Evolutionary conservation across 2,797 vertebrate species (phyloP), one percentile per base, ranked within the genome.

Genomic region (Meda fulgida): DNA sequence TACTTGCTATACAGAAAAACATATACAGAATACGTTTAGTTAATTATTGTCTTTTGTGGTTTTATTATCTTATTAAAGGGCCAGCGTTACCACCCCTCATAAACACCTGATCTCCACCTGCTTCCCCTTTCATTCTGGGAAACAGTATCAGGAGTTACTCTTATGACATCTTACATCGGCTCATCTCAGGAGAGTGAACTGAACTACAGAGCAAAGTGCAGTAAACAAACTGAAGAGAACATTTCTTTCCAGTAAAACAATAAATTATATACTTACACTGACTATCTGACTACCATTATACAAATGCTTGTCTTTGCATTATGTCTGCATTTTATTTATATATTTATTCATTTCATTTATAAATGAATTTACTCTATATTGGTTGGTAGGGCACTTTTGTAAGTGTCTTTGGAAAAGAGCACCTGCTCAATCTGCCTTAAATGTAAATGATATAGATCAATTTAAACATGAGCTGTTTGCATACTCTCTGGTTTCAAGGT

Each of bases 401-500:
- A 31, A 31, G 31, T 31, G 31, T 31, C 31, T 31, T 31, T 31
- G 3, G 31, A 31, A 31, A 31, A 31, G 31, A 31, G 31, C 31
- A 31, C 3, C 31, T 31, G 31, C 31, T 31, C 1, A 31, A 31
- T 31, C 31, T 31, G 31, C 31, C 31, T 31, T 31, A 31, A 31
- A 31, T 31, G 0, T 19, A 36, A 67, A 67, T 34, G 16, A 18
- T 18, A 18, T 66, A 6, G 63, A 34, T 7, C 16, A 31, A 18
- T 66, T 66, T 66, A 66, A 66, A 66, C 63, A 31, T 66, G 29
- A 66, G 26, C 29, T 66, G 63, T 66, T 66, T 66, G 63, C 16
- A 18, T 65, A 65, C 2, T 31, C 63, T 29, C 14, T 18, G 7
- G 19, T 66, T 66, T 66, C 18, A 66, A 19, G 16, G 6, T 34